phyloP scores from a whole-genome alignment of 2,888 invertebrate species.

The Polyommatus icarus region DNA sequence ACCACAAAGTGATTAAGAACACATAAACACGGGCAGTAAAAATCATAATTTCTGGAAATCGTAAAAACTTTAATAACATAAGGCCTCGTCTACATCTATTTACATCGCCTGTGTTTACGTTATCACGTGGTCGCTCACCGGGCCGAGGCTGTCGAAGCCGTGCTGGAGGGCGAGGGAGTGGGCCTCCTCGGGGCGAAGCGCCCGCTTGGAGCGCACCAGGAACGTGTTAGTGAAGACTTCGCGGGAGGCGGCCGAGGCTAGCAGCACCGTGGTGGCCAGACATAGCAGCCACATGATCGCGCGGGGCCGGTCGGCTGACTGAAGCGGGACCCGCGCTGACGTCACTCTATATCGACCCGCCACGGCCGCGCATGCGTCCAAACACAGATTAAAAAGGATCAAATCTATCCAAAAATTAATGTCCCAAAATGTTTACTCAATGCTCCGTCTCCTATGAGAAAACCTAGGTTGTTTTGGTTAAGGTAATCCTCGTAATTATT shows the following conservation, averaged over 20 bases:
- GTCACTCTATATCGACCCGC: constrained; percentile 73
- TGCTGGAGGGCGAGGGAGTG: constrained; percentile 90
- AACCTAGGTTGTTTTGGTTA: background rate
- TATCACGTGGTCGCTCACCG: constrained; percentile 88
- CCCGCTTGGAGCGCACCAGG: constrained; percentile 92
- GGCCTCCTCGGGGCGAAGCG: constrained; percentile 88
- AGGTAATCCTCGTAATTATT: background rate
- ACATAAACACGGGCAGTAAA: constrained; percentile 7
- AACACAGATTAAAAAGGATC: constrained; percentile 59
- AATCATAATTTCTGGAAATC: background rate
- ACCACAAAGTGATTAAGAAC: background rate
- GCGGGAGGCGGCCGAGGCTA: constrained; percentile 64
- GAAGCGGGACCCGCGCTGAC: constrained; percentile 63
- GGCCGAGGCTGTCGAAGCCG: constrained; percentile 96
- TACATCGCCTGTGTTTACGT: constrained; percentile 46
- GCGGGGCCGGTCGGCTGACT: constrained; percentile 72
- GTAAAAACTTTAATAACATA: background rate
- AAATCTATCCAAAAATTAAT: constrained; percentile 45
- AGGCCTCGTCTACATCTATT: background rate
- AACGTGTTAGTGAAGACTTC: constrained; percentile 98
- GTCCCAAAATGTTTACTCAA: constrained; percentile 46
- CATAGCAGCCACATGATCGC: constrained; percentile 75
- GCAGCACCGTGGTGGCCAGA: constrained; percentile 67
- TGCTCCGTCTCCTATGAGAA: background rate
- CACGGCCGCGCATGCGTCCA: constrained; percentile 62